Evolutionary conservation across 2,888 invertebrate genomes (phyloP).

Genomic region (Mesorhabditis belari): DNA sequence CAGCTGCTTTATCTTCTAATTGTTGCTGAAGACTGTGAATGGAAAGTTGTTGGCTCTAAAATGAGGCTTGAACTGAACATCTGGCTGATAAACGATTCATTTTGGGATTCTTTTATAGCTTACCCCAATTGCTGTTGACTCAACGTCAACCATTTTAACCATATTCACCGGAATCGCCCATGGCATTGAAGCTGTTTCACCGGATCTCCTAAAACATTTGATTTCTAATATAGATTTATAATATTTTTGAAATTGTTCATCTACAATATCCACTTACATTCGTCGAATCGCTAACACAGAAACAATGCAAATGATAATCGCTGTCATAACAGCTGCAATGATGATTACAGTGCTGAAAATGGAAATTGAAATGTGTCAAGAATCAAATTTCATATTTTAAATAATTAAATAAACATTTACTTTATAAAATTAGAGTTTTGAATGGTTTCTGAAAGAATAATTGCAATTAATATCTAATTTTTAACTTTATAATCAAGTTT

Average conservation of each 20-base stretch:
- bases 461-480: slow-evolving; percentile 5
- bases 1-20: slow-evolving; percentile 13
- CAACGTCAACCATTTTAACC: slow-evolving; percentile 31
- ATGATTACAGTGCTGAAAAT: slow-evolving; percentile 29
- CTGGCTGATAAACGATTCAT: no score
- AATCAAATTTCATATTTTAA: not conserved
- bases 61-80: not conserved
- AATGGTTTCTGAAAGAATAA: not conserved
- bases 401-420: not conserved
- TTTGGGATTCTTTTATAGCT: not conserved
- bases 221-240: not conserved
- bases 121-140: slow-evolving; percentile 13
- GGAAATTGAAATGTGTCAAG: not conserved
- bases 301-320: slow-evolving; percentile 26
- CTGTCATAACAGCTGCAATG: slow-evolving; percentile 21
- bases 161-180: slow-evolving; percentile 33
- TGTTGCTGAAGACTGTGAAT: slow-evolving; percentile 35
- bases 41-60: slow-evolving; percentile 36
- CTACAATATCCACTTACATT: slow-evolving; percentile 18
- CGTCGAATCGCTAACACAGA: slow-evolving; percentile 25
- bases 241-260: not conserved
- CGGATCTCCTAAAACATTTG: slow-evolving; percentile 18
- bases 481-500: not conserved
- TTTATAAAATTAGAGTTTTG: not conserved
- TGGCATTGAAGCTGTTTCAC: slow-evolving; percentile 38